Evolutionary conservation across 2,113 vertebrate species (phyloP), one percentile per base, ranked within the genome.

Genomic region (Rhinogobius similis): DNA sequence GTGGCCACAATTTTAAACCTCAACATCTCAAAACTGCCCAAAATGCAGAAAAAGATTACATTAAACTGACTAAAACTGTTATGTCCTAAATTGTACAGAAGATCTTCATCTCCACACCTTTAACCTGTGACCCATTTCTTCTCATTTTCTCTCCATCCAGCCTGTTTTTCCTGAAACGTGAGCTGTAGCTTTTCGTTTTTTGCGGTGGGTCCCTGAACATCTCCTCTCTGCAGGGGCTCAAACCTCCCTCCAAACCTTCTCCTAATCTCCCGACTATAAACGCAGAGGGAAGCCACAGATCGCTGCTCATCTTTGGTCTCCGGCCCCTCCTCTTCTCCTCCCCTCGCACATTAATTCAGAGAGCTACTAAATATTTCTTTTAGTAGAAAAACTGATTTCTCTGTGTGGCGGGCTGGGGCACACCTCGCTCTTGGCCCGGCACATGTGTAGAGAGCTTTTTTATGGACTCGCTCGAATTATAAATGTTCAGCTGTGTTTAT

Each of bases 401-500:
- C 70, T 76, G 27, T 56, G 67, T 32, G 70, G 63, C 78, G 56
- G n/a, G 38, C 65, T 38, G 36, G 48, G 65, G 76, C 73, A 67
- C 83, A 81, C 81, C 75, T 86, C 81, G 81, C 73, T 41, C 77
- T 72, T 80, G 74, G 75, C 77, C 76, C 70, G 67, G 81, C 78
- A 82, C 85, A 79, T 77, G 86, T 78, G 83, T 74, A 82, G 84
- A 84, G 86, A 85, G 82, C 85, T 87, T 85, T 88, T 88, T 90
- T 80, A 89, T 87, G 86, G 85, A 89, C 86, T 78, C 67, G 79
- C 79, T 66, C 75, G 80, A 79, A 88, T 89, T 88, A 84, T 89
- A 87, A 87, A 90, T 89, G 89, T 90, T 87, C 84, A 79, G 82
- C 87, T 87, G 89, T 88, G 89, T 89, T 90, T 88, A 89, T 90